Percentiles rank a stretch among this genome's conserved stretches.
Evolutionary conservation across 1,140 invertebrate genomes (phyloP).

Genomic region (Drosophila subobscura): DNA sequence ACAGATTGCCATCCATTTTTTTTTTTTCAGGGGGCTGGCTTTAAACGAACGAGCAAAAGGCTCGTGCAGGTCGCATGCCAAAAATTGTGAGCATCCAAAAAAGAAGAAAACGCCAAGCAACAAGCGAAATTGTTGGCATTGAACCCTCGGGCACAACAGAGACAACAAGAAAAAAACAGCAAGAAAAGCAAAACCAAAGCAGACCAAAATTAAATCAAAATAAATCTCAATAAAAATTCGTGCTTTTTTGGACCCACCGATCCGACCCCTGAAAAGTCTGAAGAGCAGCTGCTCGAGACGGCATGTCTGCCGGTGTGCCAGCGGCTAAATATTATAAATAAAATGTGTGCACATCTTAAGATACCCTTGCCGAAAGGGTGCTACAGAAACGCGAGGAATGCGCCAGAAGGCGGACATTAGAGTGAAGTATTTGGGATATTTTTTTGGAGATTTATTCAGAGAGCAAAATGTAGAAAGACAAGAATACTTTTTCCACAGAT

Average conservation of each 20-base stretch:
- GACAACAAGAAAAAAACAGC: constrained; percentile 10
- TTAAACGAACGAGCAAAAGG: constrained; percentile 53
- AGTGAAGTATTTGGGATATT: no score
- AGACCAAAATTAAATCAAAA: constrained; percentile 69
- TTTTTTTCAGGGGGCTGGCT: constrained; percentile 3
- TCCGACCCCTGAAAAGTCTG: constrained; percentile 21
- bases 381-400: no score
- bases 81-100: constrained; percentile 31
- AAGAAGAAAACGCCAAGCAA: constrained; percentile 37
- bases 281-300: constrained; percentile 70
- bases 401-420: no score
- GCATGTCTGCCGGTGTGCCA: constrained; percentile 65
- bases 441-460: no score
- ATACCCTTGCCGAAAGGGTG: constrained; percentile 26
- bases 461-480: no score
- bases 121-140: constrained; percentile 72
- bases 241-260: constrained; percentile 41
- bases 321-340: constrained; percentile 74
- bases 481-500: no score
- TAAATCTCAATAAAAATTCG: constrained; percentile 79
- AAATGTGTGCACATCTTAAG: constrained; percentile 55
- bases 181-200: constrained; percentile 1
- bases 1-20: constrained; percentile 74
- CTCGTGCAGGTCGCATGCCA: constrained; percentile 80
- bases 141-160: constrained; percentile 64